Base-by-base conservation (phyloP, 2,888 invertebrate genomes). In the Darwinula stevensoni region DNA sequence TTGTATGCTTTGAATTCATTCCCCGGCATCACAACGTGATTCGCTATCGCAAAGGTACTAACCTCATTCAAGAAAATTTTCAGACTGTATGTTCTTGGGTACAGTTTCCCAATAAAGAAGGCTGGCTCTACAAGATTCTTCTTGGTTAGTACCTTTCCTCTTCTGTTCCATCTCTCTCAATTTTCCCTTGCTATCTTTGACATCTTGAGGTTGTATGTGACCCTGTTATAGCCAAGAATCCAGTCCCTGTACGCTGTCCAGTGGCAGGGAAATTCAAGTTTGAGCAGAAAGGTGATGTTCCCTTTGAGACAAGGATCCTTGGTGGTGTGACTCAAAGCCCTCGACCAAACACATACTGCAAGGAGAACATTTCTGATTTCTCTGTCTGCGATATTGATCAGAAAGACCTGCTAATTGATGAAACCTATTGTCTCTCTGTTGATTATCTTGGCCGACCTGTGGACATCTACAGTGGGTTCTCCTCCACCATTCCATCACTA, bases 221-320 rank as follows among this genome's bases (percentile, higher is more conserved):
- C n/a, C n/a, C n/a, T n/a, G n/a, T n/a, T n/a, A n/a, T n/a, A n/a
- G 69, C 74, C n/a, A 72, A 67, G 47, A 67, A 76, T 50, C 91
- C 91, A 0, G 67, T 75, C 0, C 73, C 88, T 0, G 73, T 94
- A 4, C 65, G 80, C 28, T 94, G 91, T 50, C 91, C 91, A 0
- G 71, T 94, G 2, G 91, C 86, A 27, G 94, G 94, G 2, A 86
- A 91, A 52, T 94, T 82, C 48, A 75, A 71, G 49, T 94, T 94
- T 46, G 67, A 70, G 0, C 91, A 94, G 53, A 62, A 55, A 42
- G 84, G 84, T n/a, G 82, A 84, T 40, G 70, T 76, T 17, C 64
- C 59, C 17, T 88, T 91, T 45, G 73, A 71, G 54, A 91, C 88
- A 0, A 65, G 91, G 50, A 88, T 94, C 44, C 60, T 91, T 31